phyloP scores from a whole-genome alignment of 2,113 vertebrate species.

The Oreamnos americanus region DNA sequence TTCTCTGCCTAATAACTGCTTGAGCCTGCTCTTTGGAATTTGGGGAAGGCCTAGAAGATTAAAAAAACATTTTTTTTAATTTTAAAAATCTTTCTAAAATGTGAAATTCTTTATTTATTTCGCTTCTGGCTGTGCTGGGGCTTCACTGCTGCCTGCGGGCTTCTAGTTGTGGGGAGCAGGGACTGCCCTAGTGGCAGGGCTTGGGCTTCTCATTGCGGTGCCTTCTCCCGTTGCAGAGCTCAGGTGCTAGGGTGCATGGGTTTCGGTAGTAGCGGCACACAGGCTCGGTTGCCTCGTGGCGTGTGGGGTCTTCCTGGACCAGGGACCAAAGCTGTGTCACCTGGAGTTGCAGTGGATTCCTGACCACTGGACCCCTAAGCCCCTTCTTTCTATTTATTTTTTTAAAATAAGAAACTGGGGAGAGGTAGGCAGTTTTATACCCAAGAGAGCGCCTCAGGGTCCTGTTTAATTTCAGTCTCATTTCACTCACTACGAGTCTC shows the following conservation, averaged over 20 bases:
- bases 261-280: background rate
- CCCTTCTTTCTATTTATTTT: background rate
- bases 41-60: background rate
- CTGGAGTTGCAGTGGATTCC: background rate
- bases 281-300: background rate
- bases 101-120: no score
- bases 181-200: rapidly evolving
- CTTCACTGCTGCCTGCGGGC: background rate
- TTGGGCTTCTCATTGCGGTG: rapidly evolving
- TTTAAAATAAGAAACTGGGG: background rate
- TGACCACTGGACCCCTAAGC: no score
- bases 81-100: background rate
- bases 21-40: background rate
- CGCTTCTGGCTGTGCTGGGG: background rate
- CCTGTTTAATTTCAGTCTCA: background rate
- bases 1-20: background rate
- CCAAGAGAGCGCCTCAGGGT: background rate
- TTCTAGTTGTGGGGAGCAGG: background rate
- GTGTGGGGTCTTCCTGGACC: background rate
- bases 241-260: rapidly evolving
- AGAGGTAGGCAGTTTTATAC: background rate
- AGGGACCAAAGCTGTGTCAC: background rate
- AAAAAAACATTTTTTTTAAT: background rate
- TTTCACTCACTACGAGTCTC: background rate
- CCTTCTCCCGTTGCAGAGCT: background rate